These are phyloP conservation scores for Delphinapterus leucas DNA, from an alignment of 2,113 vertebrate species.

Conservation along the genomic window DNA sequence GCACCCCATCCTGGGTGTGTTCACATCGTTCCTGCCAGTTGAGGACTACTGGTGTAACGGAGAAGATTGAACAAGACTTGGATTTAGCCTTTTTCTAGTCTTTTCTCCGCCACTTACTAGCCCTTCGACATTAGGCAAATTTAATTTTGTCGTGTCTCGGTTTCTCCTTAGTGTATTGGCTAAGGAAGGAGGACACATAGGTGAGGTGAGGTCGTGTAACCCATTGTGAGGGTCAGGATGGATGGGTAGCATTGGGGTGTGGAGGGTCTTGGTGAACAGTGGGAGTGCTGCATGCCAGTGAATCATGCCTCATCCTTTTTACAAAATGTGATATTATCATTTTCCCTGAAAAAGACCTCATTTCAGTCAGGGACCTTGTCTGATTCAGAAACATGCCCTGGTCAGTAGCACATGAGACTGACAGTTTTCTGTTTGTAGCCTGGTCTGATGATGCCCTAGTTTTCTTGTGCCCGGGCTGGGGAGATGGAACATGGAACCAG, in stretches of 20 bases:
- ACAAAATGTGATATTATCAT: rapidly evolving
- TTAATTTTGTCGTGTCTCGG: background rate
- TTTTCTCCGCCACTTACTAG: background rate
- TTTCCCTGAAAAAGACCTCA: background rate
- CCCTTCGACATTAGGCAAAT: background rate
- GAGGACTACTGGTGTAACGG: rapidly evolving
- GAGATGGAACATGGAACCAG: background rate
- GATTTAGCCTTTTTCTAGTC: background rate
- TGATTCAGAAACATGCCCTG: background rate
- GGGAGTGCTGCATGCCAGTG: rapidly evolving
- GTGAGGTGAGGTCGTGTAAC: rapidly evolving
- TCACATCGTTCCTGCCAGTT: background rate
- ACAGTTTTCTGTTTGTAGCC: background rate
- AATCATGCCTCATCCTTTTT: rapidly evolving
- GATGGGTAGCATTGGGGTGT: rapidly evolving
- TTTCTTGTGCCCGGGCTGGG: background rate
- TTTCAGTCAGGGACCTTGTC: background rate
- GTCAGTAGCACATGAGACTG: background rate
- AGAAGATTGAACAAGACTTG: rapidly evolving
- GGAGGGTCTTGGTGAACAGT: background rate
- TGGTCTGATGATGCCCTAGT: background rate
- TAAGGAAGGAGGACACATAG: background rate
- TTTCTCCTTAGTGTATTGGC: background rate
- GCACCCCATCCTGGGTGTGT: rapidly evolving
- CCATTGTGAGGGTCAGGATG: background rate